Base-by-base conservation (phyloP, 2,797 vertebrate species). In the Gallinago solitaria region DNA sequence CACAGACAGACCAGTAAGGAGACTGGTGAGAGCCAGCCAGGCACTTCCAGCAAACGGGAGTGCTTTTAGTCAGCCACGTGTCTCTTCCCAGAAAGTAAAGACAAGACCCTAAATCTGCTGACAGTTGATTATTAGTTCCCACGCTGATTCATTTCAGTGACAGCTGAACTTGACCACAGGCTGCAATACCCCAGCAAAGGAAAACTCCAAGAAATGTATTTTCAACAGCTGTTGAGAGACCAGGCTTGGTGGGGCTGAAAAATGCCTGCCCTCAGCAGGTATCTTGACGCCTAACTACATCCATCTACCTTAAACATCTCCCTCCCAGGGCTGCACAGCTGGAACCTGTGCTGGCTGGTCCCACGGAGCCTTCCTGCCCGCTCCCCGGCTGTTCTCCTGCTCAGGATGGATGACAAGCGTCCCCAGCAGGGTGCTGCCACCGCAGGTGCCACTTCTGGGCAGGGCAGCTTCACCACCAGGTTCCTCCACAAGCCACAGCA, bases 251-350 rank as follows among this genome's bases (percentile, higher is more conserved):
- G 41, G 30, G 27, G 47, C 28, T 48, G 24, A 7, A 23, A 6
- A 53, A 5, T 5, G 1, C 16, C 2, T 0, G 2, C 9, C 25
- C 16, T 16, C 7, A 6, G 28, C 4, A 11, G 65, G 25, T 6
- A 10, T 16, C 23, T 12, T 37, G 37, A 11, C 10, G 12, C 11
- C 37, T 12, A 37, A 37, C 35, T 37, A 37, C 35, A 37, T 37
- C 45, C 0, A 0, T 23, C 64, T n/a, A 21, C 41, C 71, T 85
- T 41, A 8, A 45, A 21, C 12, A 35, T 4, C 15, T 17, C 37
- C 6, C 9, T 56, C 8, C 24, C 0, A 0, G 0, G 0, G 48
- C n/a, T 18, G 68, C 28, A 9, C 8, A 1, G 15, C 51, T 14
- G n/a, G 37, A 17, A 25, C 15, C 30, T 0, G 1, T 0, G 7